phyloP scores from a whole-genome alignment of 2,113 vertebrate genomes.

The Ifrita kowaldi region DNA sequence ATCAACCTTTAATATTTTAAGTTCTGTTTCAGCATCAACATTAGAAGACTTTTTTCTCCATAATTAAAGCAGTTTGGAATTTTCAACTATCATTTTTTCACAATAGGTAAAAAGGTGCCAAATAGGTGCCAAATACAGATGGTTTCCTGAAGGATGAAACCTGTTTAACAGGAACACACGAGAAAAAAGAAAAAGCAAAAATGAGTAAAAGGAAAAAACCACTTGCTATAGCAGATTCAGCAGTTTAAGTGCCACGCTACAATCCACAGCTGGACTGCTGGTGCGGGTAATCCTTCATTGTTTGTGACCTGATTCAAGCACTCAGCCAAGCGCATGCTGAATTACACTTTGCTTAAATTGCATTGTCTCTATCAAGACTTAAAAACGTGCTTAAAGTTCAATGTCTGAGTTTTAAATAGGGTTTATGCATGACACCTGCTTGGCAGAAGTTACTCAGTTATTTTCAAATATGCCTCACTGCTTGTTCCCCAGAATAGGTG shows the following conservation, averaged over 20 bases:
- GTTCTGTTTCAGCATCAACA: conserved; percentile 15
- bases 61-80: neutral
- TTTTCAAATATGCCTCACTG: conserved; percentile 6
- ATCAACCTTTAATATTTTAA: conserved; percentile 20
- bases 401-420: neutral
- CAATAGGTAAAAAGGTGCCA: neutral
- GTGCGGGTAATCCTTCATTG: neutral
- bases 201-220: neutral
- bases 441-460: conserved; percentile 1
- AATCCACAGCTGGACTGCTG: neutral
- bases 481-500: neutral
- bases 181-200: neutral
- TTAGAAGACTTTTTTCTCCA: neutral
- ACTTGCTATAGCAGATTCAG: neutral
- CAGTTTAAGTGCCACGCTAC: neutral
- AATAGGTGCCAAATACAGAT: neutral
- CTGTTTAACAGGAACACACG: neutral
- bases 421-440: neutral
- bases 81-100: neutral
- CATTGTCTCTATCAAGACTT: neutral
- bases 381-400: neutral
- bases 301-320: neutral
- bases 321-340: neutral
- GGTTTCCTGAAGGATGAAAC: neutral
- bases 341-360: neutral